Conservation (phyloP, 2,113 vertebrate genomes). For the Ramphastos sulfuratus region DNA sequence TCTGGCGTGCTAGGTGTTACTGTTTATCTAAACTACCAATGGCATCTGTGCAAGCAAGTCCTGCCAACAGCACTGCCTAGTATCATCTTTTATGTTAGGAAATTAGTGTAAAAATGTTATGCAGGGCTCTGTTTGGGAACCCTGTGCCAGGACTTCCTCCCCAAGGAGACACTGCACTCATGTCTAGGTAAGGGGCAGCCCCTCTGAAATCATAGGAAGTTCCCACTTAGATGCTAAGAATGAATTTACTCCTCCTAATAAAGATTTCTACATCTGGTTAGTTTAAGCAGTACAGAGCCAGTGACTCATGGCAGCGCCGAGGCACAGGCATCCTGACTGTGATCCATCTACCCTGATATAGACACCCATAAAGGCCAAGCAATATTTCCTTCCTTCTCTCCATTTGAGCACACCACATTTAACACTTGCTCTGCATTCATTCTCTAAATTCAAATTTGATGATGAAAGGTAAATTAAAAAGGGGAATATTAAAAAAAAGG, state of each 20-base stretch:
- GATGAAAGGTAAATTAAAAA: neutral
- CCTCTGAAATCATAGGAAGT: neutral
- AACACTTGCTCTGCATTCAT: neutral
- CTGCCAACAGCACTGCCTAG: conserved; percentile 19
- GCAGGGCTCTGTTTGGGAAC: neutral
- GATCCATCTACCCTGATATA: neutral
- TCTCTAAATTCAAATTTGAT: neutral
- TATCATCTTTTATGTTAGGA: neutral
- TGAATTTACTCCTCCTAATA: neutral
- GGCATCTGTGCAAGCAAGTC: conserved; percentile 61
- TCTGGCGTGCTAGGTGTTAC: conserved; percentile 68
- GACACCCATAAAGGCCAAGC: neutral
- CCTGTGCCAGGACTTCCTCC: neutral
- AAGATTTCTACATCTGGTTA: neutral
- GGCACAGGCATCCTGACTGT: neutral
- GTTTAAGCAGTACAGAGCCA: neutral
- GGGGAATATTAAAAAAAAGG: neutral
- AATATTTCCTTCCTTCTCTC: neutral
- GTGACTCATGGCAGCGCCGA: neutral
- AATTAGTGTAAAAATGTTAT: neutral
- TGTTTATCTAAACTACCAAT: conserved; percentile 53
- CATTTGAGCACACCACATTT: neutral
- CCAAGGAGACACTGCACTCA: neutral
- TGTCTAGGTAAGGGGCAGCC: neutral
- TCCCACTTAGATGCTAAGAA: neutral